phyloP scores from a whole-genome alignment of 2,888 invertebrate species.

The Smittia sp. region DNA sequence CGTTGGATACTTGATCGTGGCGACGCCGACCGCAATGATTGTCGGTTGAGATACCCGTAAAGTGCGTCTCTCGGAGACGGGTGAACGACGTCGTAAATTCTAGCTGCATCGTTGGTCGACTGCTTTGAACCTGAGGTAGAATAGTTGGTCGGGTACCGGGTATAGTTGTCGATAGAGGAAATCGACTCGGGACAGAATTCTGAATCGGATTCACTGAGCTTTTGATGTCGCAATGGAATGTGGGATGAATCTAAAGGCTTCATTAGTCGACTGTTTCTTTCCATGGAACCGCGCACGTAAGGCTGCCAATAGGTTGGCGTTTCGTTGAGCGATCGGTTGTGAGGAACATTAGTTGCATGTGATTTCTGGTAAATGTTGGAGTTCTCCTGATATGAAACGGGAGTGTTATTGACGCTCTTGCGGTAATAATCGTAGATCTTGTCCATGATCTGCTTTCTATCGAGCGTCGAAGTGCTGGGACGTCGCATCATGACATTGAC shows the following conservation, averaged over 20 bases:
- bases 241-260: no score
- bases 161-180: no score
- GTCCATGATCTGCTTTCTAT: constrained; percentile 29
- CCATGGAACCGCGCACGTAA: no score
- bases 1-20: no score
- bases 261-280: no score
- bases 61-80: not conserved
- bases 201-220: constrained; percentile 45
- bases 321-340: no score
- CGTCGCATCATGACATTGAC: constrained; percentile 33
- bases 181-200: constrained; percentile 43
- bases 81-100: constrained; percentile 33
- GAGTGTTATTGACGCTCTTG: constrained; percentile 35
- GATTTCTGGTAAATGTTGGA: not conserved
- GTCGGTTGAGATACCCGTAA: not conserved
- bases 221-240: not conserved
- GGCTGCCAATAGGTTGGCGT: no score
- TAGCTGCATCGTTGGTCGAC: not conserved
- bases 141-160: no score
- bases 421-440: constrained; percentile 39
- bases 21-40: no score
- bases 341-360: no score
- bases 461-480: constrained; percentile 13
- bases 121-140: no score
- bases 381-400: not conserved